Evolutionary conservation across 2,888 invertebrate species (phyloP), one percentile per base, ranked within the genome.

Genomic region (Nomada fabriciana): DNA sequence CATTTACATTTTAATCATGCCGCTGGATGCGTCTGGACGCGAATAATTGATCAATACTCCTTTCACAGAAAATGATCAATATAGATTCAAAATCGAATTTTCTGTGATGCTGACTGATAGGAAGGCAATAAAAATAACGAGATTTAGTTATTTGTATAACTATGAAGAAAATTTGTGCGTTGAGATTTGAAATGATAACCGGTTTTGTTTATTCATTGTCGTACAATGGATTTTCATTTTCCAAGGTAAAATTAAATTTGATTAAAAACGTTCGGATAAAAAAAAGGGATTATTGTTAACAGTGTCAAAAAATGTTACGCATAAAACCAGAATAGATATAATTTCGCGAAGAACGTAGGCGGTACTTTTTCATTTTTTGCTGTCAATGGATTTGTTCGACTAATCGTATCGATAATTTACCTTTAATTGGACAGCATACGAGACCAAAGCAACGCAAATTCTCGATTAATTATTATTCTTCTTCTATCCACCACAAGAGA

Each of bases 1-100:
- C 85, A 81, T 86, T 86, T 84, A 72, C 86, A 86, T 84, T 84
- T 80, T 80, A 78, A 86, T 84, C 70, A 72, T 20, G 75, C 68
- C 65, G 67, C 42, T 64, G 64, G 71, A 64, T 55, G 71, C 59
- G 63, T 42, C 57, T 59, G 70, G 50, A 52, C 52, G 71, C 57
- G 43, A 25, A 2, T 50, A 82, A 76, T 82, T 76, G 82, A 82
- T 82, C 76, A 59, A 82, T 76, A 72, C 63, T 53, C 71, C 52
- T 76, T 55, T 82, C 68, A 60, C 63, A 68, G 70, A 60, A 64
- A 70, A 63, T 76, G 59, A 65, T 65, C 43, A 25, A 50, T 59
- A 52, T 52, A 53, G 52, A 47, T 43, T 60, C 50, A 50, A 53
- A 53, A 50, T 50, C n/a, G 42, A 25, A 29, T 47, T 52, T 76